Conservation (phyloP, 2,888 invertebrate species). For the Congeria kusceri region DNA sequence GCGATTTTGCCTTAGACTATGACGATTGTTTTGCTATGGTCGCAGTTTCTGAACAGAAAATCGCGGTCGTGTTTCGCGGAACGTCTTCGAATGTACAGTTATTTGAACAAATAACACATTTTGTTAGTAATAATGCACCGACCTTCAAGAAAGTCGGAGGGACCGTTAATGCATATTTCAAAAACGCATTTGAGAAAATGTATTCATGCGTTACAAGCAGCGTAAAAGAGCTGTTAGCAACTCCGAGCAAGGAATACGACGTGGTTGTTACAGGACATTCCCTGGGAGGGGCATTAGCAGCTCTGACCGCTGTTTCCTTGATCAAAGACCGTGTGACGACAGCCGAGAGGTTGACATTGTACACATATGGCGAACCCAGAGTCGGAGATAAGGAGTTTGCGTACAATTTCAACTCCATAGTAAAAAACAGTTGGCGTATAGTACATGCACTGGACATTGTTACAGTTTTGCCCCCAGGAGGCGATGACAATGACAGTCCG, state of each 20-base stretch:
- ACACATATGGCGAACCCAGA: constrained; percentile 47
- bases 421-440: constrained; percentile 52
- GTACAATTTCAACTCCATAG: constrained; percentile 17
- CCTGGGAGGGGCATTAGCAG: constrained; percentile 51
- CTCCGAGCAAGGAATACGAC: not conserved
- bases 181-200: constrained; percentile 37
- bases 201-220: constrained; percentile 26
- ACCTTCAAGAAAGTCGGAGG: constrained; percentile 43
- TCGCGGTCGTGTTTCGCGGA: too few relatives aligned
- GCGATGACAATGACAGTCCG: constrained; percentile 6
- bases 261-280: constrained; percentile 17
- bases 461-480: constrained; percentile 18
- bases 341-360: constrained; percentile 19
- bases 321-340: constrained; percentile 24
- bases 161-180: constrained; percentile 40
- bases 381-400: constrained; percentile 52
- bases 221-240: constrained; percentile 10
- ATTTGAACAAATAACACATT: not conserved
- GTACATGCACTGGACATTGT: constrained; percentile 52
- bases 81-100: too few relatives aligned
- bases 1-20: too few relatives aligned
- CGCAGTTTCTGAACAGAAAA: too few relatives aligned
- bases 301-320: constrained; percentile 31
- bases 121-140: constrained; percentile 3
- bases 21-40: too few relatives aligned